Conservation (phyloP, 2,888 invertebrate species). For the Eurois occulta region DNA sequence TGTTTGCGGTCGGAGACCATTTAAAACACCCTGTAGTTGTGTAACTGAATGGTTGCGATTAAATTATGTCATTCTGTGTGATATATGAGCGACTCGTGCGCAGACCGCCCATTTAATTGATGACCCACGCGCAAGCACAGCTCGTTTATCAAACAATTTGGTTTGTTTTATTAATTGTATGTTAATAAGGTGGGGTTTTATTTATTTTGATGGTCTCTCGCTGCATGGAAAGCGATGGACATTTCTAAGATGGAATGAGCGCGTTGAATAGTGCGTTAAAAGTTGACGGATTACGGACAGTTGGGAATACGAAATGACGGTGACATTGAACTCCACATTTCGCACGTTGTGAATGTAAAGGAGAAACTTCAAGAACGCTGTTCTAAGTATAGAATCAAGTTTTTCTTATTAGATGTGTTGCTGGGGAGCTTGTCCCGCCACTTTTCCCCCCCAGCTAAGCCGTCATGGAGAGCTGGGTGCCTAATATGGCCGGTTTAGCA, state of each 20-base stretch:
- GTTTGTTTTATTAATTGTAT: neutral
- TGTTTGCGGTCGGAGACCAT: neutral
- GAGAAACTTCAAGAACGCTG: neutral
- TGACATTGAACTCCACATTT: neutral
- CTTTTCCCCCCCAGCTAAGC: neutral
- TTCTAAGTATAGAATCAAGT: neutral
- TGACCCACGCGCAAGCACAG: slow-evolving; percentile 13
- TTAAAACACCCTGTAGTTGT: neutral
- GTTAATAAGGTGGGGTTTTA: neutral
- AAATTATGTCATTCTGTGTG: slow-evolving; percentile 54
- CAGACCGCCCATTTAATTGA: slow-evolving; percentile 51
- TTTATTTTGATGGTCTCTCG: neutral
- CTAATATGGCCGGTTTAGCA: too few species aligned
- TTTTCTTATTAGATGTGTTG: too few species aligned
- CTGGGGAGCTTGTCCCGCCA: neutral
- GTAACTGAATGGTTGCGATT: slow-evolving; percentile 47
- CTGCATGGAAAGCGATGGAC: neutral
- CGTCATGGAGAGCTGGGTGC: neutral
- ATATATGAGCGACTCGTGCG: slow-evolving; percentile 47
- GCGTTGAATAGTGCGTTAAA: neutral
- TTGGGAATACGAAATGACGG: neutral
- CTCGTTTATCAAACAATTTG: slow-evolving; percentile 25
- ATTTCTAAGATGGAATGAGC: neutral
- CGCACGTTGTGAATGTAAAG: neutral
- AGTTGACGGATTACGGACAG: neutral